A percentile compares a stretch with the other conserved stretches of the same genome.
Conservation (phyloP, 2,888 invertebrate species). For the Metallyticus violacea region DNA sequence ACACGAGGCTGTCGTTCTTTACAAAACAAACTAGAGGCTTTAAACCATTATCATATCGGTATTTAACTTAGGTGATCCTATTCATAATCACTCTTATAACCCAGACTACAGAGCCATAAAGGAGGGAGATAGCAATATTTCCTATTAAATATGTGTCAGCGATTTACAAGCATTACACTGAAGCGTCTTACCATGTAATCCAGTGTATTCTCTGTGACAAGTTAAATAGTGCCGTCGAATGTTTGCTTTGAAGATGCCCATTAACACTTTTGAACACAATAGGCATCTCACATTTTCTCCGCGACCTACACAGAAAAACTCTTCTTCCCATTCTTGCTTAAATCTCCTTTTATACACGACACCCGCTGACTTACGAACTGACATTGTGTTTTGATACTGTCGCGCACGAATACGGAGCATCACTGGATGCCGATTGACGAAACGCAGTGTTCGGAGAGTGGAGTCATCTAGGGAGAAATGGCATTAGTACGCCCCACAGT, state of each 20-base stretch:
- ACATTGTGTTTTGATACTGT: not conserved
- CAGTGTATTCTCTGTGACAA: not conserved
- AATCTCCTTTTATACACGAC: not conserved
- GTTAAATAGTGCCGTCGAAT: not conserved
- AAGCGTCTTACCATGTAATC: not conserved
- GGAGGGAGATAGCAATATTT: too few species aligned
- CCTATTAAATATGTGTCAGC: too few species aligned
- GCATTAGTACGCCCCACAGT: not conserved
- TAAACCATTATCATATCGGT: too few species aligned
- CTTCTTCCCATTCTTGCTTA: not conserved
- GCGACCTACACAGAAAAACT: not conserved
- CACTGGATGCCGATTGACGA: too few species aligned
- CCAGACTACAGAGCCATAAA: too few species aligned
- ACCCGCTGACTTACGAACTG: not conserved
- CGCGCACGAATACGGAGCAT: not conserved
- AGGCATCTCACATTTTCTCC: not conserved
- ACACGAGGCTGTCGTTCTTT: too few species aligned
- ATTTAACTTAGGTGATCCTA: too few species aligned
- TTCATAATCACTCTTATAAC: too few species aligned
- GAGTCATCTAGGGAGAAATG: not conserved
- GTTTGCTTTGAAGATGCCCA: not conserved
- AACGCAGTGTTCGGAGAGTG: not conserved
- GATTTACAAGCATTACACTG: not conserved
- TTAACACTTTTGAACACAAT: not conserved
- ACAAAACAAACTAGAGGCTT: too few species aligned